These are phyloP conservation scores for Nasonia oneida DNA, from an alignment of 2,888 invertebrate genomes.

Conservation along the genomic window DNA sequence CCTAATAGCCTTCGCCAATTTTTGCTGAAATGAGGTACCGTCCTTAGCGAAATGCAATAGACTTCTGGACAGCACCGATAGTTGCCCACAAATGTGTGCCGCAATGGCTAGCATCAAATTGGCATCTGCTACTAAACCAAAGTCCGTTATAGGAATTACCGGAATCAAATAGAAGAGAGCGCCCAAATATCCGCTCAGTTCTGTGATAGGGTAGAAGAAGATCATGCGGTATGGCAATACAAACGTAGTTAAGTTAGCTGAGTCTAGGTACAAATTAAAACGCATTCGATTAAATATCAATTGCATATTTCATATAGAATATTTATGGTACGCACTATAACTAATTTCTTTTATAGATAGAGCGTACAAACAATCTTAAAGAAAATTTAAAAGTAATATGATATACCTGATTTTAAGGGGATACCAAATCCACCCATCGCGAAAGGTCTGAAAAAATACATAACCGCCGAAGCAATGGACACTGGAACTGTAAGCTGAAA, in stretches of 20 bases:
- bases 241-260: conserved; percentile 3
- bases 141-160: conserved; percentile 35
- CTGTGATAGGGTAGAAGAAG: conserved; percentile 26
- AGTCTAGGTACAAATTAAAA: not conserved
- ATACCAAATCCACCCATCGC: not conserved
- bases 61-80: conserved; percentile 48
- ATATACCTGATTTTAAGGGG: not conserved
- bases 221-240: conserved; percentile 29
- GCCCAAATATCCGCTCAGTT: not conserved
- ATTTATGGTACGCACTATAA: not conserved
- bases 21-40: not conserved
- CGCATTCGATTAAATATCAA: not conserved
- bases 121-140: conserved; percentile 30
- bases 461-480: not conserved
- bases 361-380: not conserved
- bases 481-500: not conserved
- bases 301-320: not conserved
- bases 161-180: conserved; percentile 28
- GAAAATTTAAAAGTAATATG: not conserved
- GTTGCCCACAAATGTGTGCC: conserved; percentile 62
- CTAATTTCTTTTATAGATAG: not conserved
- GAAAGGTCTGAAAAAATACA: conserved; percentile 2
- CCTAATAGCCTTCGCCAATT: conserved; percentile 10
- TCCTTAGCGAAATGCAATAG: conserved; percentile 26
- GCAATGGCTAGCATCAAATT: conserved; percentile 15